These are phyloP conservation scores for Eugnorisma glareosa DNA, from an alignment of 2,888 invertebrate genomes.

Conservation along the genomic window DNA sequence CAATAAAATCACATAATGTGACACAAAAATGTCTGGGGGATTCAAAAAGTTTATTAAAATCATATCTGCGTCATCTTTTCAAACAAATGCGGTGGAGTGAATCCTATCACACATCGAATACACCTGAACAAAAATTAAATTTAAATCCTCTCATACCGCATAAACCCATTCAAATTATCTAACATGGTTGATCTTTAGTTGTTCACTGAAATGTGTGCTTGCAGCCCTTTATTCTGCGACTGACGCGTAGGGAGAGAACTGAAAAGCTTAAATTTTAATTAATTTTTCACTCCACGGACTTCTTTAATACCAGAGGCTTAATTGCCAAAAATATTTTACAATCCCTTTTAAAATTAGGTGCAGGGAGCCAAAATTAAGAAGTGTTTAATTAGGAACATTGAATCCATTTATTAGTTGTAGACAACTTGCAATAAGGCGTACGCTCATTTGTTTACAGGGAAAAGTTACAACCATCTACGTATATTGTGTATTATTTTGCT, in stretches of 20 bases:
- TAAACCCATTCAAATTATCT: slow-evolving; percentile 86
- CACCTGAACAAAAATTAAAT: slow-evolving; percentile 72
- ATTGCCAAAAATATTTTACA: slow-evolving; percentile 86
- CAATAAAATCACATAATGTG: too few relatives aligned
- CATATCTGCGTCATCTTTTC: slow-evolving; percentile 4
- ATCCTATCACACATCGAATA: slow-evolving; percentile 23
- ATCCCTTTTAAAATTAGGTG: slow-evolving; percentile 76
- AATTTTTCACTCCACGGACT: slow-evolving; percentile 88
- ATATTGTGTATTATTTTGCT: slow-evolving; percentile 5
- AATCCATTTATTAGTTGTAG: slow-evolving; percentile 72
- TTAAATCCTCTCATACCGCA: slow-evolving; percentile 77
- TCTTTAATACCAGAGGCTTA: slow-evolving; percentile 83
- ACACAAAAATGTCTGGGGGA: too few relatives aligned
- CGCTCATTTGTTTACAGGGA: slow-evolving; percentile 59
- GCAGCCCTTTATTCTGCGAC: slow-evolving; percentile 81
- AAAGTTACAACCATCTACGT: slow-evolving; percentile 33
- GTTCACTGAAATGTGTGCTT: slow-evolving; percentile 86
- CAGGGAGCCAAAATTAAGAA: slow-evolving; percentile 76
- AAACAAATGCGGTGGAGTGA: slow-evolving; percentile 34
- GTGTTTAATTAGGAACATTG: slow-evolving; percentile 81
- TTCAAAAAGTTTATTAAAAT: not conserved
- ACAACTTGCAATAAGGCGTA: slow-evolving; percentile 44
- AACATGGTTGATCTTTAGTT: slow-evolving; percentile 87
- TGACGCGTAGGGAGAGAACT: slow-evolving; percentile 79
- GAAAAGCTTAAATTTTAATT: slow-evolving; percentile 88